A percentile compares a stretch with the other conserved stretches of the same genome.
These are phyloP conservation scores for Heliconius erato DNA, from an alignment of 2,888 invertebrate species.

Conservation along the genomic window DNA sequence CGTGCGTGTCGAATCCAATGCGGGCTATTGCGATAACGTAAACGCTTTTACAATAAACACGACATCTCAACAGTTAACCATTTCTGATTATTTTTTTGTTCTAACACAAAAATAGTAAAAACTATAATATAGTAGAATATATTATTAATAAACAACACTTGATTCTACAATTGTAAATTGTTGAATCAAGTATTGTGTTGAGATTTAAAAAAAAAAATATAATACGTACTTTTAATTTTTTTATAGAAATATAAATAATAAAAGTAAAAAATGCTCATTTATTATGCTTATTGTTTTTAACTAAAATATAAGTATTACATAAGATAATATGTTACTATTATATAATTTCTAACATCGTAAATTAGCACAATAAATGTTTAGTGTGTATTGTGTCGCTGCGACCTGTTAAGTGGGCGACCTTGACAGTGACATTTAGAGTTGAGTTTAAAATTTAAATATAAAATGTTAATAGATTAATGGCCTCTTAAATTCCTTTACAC, in stretches of 20 bases:
- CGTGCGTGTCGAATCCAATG: slow-evolving; percentile 50
- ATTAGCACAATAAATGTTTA: slow-evolving; percentile 7
- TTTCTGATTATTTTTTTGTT: slow-evolving; percentile 19
- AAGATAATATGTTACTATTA: background rate
- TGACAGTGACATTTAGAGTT: slow-evolving; percentile 19
- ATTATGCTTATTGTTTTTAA: no score
- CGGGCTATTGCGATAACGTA: slow-evolving; percentile 50
- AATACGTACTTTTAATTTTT: background rate
- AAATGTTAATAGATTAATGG: background rate
- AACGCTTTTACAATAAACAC: slow-evolving; percentile 29
- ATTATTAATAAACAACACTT: background rate
- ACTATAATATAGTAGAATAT: background rate
- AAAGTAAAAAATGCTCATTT: background rate
- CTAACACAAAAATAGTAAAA: background rate
- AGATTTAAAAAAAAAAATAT: background rate
- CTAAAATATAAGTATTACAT: background rate
- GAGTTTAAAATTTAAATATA: slow-evolving; percentile 6
- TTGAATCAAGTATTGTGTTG: background rate
- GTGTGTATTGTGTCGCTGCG: background rate
- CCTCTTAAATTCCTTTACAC: background rate
- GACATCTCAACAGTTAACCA: slow-evolving; percentile 16
- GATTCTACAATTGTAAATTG: background rate
- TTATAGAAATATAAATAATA: no score
- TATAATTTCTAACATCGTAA: slow-evolving; percentile 1
- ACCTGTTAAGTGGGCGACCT: slow-evolving; percentile 13